Evolutionary conservation across 2,797 vertebrate species (phyloP).

Genomic region (Cirrhinus mrigala): DNA sequence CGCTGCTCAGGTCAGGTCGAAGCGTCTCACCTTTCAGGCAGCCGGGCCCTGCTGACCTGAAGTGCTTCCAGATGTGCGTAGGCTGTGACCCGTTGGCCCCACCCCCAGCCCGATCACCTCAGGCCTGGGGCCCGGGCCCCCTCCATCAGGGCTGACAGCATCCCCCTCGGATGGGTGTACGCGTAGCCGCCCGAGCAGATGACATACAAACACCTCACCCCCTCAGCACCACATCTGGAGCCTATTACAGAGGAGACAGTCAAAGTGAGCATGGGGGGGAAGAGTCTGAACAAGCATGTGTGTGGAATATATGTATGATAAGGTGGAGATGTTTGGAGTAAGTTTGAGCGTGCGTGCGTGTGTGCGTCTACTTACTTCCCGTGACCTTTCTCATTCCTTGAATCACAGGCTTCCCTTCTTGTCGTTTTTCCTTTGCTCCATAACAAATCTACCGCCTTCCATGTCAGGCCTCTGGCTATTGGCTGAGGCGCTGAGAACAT

Average conservation of each 20-base stretch:
- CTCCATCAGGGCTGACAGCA: constrained; percentile 83
- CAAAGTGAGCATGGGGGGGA: constrained; percentile 72
- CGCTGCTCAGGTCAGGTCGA: constrained; percentile 70
- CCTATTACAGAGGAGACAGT: constrained; percentile 84
- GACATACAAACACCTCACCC: constrained; percentile 74
- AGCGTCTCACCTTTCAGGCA: constrained; percentile 78
- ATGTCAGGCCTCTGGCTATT: constrained; percentile 39
- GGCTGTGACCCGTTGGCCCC: constrained; percentile 68
- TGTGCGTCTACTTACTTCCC: constrained; percentile 39
- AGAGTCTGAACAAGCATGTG: constrained; percentile 67
- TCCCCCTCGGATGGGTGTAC: constrained; percentile 77
- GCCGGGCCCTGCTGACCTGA: constrained; percentile 77
- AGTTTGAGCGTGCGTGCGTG: constrained; percentile 32
- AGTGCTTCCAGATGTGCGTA: constrained; percentile 85
- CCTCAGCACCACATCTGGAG: constrained; percentile 83
- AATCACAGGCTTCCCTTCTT: constrained; percentile 22
- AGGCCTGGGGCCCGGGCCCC: constrained; percentile 60
- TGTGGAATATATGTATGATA: constrained; percentile 47
- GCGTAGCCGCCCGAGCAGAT: constrained; percentile 73
- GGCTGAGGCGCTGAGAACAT: constrained; percentile 22
- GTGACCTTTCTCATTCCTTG: constrained; percentile 53
- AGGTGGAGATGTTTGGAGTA: constrained; percentile 44
- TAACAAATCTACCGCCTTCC: constrained; percentile 44
- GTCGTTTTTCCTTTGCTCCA: constrained; percentile 15
- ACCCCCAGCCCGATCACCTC: constrained; percentile 58